Conservation (phyloP, 92 coral and sea anemone species). For the Metridium senile region DNA sequence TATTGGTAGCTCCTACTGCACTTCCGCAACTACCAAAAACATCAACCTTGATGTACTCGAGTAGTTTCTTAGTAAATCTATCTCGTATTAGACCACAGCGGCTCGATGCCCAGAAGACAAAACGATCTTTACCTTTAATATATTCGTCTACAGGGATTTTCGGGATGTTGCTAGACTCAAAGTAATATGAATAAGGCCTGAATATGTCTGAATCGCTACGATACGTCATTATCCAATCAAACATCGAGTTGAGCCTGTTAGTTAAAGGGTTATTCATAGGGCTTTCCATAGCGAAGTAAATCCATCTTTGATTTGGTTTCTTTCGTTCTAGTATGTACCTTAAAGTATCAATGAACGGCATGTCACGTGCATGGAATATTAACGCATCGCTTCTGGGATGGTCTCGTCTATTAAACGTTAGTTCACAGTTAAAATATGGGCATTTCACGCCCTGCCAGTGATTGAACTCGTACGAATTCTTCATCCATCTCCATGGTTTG, state of each 20-base stretch:
- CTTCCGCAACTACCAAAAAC: constrained; percentile 65
- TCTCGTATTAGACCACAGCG: constrained; percentile 69
- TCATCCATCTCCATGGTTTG: constrained; percentile 70
- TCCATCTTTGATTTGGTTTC: constrained; percentile 64
- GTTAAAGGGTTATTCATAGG: constrained; percentile 51
- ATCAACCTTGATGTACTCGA: constrained; percentile 61
- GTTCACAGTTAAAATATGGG: constrained; percentile 51
- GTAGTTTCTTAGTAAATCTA: constrained; percentile 45
- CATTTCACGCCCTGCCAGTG: constrained; percentile 63
- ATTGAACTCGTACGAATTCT: constrained; percentile 63
- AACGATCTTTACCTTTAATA: constrained; percentile 60
- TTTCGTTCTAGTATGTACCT: constrained; percentile 28
- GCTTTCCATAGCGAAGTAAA: constrained; percentile 73
- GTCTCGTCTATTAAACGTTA: constrained; percentile 59
- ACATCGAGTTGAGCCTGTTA: constrained; percentile 29
- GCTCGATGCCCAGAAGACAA: constrained; percentile 83
- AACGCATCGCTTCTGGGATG: constrained; percentile 62
- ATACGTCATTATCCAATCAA: constrained; percentile 75
- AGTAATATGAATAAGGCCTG: constrained; percentile 58
- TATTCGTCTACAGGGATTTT: constrained; percentile 2
- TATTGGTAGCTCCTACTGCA: constrained; percentile 27
- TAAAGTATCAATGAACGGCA: constrained; percentile 49
- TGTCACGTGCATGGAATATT: constrained; percentile 82
- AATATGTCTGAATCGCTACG: constrained; percentile 52
- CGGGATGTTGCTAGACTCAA: constrained; percentile 1